phyloP scores from a whole-genome alignment of 2,888 invertebrate species.

The Omphaloscelis lunosa region DNA sequence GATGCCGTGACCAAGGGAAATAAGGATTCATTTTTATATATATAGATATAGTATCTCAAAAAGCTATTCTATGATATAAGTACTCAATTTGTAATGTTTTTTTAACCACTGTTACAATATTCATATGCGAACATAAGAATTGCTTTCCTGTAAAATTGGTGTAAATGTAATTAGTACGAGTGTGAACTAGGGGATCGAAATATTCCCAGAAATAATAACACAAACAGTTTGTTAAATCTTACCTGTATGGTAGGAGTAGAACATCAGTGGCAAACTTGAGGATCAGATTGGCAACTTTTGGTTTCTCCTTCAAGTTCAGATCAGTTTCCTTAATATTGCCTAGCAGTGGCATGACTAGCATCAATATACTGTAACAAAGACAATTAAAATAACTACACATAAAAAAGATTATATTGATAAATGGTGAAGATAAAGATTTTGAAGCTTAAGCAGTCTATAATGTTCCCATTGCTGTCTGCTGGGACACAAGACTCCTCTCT shows the following conservation, averaged over 20 bases:
- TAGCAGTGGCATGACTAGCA: conserved; percentile 95
- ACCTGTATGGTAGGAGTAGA: conserved; percentile 96
- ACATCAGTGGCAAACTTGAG: conserved; percentile 95
- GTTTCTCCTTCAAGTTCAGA: conserved; percentile 94
- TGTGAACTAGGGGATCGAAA: too few species aligned
- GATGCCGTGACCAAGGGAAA: too few species aligned
- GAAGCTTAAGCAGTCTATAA: neutral
- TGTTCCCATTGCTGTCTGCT: too few species aligned
- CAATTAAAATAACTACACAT: neutral
- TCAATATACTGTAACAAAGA: conserved; percentile 92
- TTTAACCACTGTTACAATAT: too few species aligned
- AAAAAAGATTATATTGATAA: neutral
- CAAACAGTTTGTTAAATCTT: conserved; percentile 42
- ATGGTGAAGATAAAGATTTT: neutral
- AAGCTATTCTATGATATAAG: too few species aligned
- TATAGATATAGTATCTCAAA: too few species aligned
- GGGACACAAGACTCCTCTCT: too few species aligned
- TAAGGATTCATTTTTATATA: too few species aligned
- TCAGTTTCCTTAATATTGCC: conserved; percentile 93
- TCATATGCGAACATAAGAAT: too few species aligned
- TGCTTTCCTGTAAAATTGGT: too few species aligned
- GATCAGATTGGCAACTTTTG: conserved; percentile 92
- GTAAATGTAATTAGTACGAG: too few species aligned
- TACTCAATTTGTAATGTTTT: too few species aligned
- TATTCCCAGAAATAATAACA: neutral